Evolutionary conservation across 2,113 vertebrate genomes (phyloP).

Genomic region (Hypanus sabinus): DNA sequence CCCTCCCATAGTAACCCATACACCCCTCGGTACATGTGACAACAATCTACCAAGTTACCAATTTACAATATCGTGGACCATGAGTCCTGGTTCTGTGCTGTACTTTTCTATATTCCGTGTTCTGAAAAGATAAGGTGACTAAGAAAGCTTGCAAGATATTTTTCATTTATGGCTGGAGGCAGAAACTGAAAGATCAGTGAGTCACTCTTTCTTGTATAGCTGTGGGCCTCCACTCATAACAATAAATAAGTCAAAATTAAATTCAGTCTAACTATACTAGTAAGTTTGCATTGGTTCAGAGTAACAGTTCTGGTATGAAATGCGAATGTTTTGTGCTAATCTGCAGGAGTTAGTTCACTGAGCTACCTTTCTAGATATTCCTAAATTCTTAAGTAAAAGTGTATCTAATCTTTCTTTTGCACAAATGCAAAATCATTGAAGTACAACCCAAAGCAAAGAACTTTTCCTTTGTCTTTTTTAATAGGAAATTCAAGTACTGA

Average conservation of each 20-base stretch:
- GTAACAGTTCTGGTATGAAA: neutral
- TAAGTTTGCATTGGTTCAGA: neutral
- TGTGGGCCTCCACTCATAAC: neutral
- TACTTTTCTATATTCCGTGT: too few relatives aligned
- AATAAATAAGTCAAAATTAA: neutral
- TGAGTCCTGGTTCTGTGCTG: too few relatives aligned
- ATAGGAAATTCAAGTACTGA: neutral
- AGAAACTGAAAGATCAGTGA: too few relatives aligned
- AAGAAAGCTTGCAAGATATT: too few relatives aligned
- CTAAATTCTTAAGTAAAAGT: neutral
- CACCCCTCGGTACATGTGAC: too few relatives aligned
- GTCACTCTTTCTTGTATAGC: neutral
- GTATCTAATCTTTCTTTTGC: neutral
- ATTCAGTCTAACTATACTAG: neutral
- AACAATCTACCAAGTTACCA: too few relatives aligned
- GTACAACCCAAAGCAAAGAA: neutral
- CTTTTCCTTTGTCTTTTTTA: neutral
- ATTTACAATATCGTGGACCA: too few relatives aligned
- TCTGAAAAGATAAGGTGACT: neutral
- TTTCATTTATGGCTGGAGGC: too few relatives aligned
- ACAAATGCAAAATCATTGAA: neutral
- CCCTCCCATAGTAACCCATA: too few relatives aligned
- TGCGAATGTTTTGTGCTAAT: neutral
- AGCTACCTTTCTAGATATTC: neutral
- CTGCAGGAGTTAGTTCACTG: neutral